Evolutionary conservation across 2,888 invertebrate genomes (phyloP), one percentile per base, ranked within the genome.

Genomic region (Patella depressa): DNA sequence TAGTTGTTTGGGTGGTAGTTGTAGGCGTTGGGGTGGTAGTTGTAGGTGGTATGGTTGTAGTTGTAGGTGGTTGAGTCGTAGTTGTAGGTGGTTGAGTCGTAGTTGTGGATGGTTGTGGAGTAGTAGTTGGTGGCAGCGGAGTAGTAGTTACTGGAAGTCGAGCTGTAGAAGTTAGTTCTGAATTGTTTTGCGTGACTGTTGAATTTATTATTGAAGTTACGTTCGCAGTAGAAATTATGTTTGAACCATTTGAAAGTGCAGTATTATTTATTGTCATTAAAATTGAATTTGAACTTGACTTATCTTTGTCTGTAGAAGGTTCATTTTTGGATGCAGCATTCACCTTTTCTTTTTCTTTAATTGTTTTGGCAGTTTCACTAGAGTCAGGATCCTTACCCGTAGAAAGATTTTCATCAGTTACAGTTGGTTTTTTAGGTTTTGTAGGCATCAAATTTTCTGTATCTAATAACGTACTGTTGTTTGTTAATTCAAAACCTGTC

Each of bases 11-110:
- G 14, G 73, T 53, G 71, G 79, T n/a, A 12, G 79, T 76, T n/a
- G 29, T 72, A 29, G 81, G 72, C 9, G 79, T 24, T 70, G 69
- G 12, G 17, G 75, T 59, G 34, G 80, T 78, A 45, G 77, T 79
- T 55, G 81, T 78, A 11, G 79, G 65, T 12, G 77, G 15, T 12
- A 74, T 7, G 14, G 72, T 53, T 71, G 79, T n/a, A 12, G 79
- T 76, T 15, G 78, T 59, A 29, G 78, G 69, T 17, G 78, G 78
- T n/a, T 70, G 54, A 72, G 72, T 70, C 19, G 59, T 75, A 11
- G 74, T 73, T n/a, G 29, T 72, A 19, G 81, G 73, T 12, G 79
- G 34, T 70, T 69, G 12, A n/a, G 75, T 59, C 24, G 79, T 77
- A 45, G 77, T 79, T 55, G 81, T 57, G 53, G 54, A 34, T 71